Evolutionary conservation across 2,797 vertebrate species (phyloP).

Genomic region (Epinephelus coioides): DNA sequence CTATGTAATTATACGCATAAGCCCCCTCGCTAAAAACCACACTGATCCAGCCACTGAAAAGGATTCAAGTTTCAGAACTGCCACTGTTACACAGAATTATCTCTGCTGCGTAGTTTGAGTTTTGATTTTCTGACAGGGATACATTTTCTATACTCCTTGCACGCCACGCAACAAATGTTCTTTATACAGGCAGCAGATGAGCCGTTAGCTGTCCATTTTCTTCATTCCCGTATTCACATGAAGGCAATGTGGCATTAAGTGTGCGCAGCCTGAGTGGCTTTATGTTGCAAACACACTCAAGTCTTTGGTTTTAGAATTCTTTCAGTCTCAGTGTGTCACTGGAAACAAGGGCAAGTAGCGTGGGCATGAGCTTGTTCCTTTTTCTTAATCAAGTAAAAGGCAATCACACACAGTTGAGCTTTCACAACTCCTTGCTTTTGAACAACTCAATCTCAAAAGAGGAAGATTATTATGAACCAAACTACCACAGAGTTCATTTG

Average conservation of each 20-base stretch:
- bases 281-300: conserved; percentile 1
- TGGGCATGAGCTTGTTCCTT: background rate
- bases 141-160: conserved; percentile 12
- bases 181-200: conserved; percentile 4
- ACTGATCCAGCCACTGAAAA: conserved; percentile 72
- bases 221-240: conserved; percentile 2
- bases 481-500: background rate
- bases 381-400: conserved; percentile 8
- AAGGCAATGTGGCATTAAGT: background rate
- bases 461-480: background rate
- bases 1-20: conserved; percentile 85
- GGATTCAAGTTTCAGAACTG: conserved; percentile 65
- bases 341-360: background rate
- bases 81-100: conserved; percentile 65
- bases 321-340: background rate
- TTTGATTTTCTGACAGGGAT: conserved; percentile 61
- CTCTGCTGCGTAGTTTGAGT: conserved; percentile 42
- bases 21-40: conserved; percentile 73
- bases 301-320: background rate
- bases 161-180: background rate
- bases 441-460: background rate
- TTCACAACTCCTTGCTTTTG: background rate
- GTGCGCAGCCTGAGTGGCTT: conserved; percentile 9
- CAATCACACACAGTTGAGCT: conserved; percentile 5
- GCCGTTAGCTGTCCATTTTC: conserved; percentile 3